These are phyloP conservation scores for Tenualosa ilisha DNA, from an alignment of 2,797 vertebrate species.

Conservation along the genomic window DNA sequence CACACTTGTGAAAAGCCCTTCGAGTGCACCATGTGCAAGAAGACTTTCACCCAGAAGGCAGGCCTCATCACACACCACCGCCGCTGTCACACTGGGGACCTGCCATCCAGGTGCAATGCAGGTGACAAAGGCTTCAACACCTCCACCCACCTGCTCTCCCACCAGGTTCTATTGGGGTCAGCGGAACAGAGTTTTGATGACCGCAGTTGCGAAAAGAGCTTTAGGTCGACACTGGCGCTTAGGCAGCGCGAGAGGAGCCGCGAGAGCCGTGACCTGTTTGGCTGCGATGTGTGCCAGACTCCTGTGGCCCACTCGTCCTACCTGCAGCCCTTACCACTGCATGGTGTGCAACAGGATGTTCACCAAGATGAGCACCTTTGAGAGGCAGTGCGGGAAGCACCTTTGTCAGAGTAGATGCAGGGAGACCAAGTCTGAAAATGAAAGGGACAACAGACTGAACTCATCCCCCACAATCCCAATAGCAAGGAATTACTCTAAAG, in stretches of 20 bases:
- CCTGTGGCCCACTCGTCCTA: slow-evolving; percentile 68
- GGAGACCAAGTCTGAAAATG: slow-evolving; percentile 11
- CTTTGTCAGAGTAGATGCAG: slow-evolving; percentile 52
- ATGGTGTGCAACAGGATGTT: slow-evolving; percentile 74
- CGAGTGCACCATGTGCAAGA: slow-evolving; percentile 71
- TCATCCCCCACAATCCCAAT: slow-evolving; percentile 38
- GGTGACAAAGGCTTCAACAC: slow-evolving; percentile 68
- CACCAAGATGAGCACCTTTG: slow-evolving; percentile 68
- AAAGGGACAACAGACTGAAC: slow-evolving; percentile 61
- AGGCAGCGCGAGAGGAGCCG: slow-evolving; percentile 55
- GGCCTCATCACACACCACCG: slow-evolving; percentile 75
- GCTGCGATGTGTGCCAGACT: slow-evolving; percentile 66
- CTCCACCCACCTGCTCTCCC: slow-evolving; percentile 64
- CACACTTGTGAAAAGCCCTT: slow-evolving; percentile 74
- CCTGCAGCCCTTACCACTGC: slow-evolving; percentile 73
- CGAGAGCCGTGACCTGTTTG: slow-evolving; percentile 42
- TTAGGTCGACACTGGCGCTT: slow-evolving; percentile 25
- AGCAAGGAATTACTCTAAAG: slow-evolving; percentile 55
- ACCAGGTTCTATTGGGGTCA: slow-evolving; percentile 63
- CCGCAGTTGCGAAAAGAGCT: slow-evolving; percentile 41
- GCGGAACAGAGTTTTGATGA: slow-evolving; percentile 51
- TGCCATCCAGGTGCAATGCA: slow-evolving; percentile 65
- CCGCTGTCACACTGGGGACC: slow-evolving; percentile 69
- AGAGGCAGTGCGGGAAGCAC: slow-evolving; percentile 71
- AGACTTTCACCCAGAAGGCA: slow-evolving; percentile 78